Evolutionary conservation across 2,113 vertebrate species (phyloP).

Genomic region (Stictonetta naevosa): DNA sequence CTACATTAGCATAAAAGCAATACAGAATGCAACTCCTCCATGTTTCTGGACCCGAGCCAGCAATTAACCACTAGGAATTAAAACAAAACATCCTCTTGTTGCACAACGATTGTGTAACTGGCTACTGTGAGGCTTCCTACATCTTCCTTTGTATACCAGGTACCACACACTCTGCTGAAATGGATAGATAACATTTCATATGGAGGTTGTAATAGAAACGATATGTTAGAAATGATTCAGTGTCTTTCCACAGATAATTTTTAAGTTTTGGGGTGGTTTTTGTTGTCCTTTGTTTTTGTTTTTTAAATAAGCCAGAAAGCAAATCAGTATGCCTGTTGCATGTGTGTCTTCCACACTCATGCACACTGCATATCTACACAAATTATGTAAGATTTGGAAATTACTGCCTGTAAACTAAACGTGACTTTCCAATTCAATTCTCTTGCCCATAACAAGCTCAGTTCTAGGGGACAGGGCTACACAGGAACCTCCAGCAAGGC

Average conservation of each 20-base stretch:
- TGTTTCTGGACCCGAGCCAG: background rate
- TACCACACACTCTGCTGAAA: background rate
- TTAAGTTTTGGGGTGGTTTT: background rate
- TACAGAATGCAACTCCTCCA: background rate
- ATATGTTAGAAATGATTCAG: background rate
- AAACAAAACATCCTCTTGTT: background rate
- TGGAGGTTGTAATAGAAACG: background rate
- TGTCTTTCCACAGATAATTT: background rate
- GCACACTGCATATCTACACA: background rate
- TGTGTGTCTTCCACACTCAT: background rate
- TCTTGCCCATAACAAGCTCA: constrained; percentile 10
- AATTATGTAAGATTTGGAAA: background rate
- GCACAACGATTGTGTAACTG: background rate
- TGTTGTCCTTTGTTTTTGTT: background rate
- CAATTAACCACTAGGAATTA: background rate
- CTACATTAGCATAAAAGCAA: background rate
- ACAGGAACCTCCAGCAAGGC: background rate
- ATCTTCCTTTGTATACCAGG: background rate
- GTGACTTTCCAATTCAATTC: background rate
- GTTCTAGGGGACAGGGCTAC: background rate
- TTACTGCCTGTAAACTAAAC: background rate
- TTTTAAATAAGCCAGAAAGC: background rate
- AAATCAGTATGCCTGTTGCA: background rate
- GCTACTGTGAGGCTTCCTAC: background rate
- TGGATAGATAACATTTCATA: background rate